Evolutionary conservation across 2,113 vertebrate species (phyloP), one percentile per base, ranked within the genome.

Genomic region (Oryzias javanicus): DNA sequence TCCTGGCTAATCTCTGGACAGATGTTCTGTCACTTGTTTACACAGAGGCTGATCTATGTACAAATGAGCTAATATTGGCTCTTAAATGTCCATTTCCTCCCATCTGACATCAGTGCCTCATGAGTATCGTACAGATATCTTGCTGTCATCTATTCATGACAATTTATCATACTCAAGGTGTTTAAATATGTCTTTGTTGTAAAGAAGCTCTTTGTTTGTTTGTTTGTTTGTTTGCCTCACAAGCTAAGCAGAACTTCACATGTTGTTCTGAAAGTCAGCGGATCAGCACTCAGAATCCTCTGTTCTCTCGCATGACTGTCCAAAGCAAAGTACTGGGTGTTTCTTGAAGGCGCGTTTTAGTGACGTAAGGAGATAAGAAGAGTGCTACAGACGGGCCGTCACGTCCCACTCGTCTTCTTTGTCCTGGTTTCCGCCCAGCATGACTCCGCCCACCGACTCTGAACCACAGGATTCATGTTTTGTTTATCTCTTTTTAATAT

Each of bases 371-470:
- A 50, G 58, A 84, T 65, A 46, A 68, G 50, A 46, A 22, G 22
- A 22, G 72, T 1, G 27, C 48, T 42, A 2, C 44, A 10, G 20
- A 42, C 42, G 10, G 19, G 1, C 5, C 50, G 86, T 85, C 90
- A 90, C 86, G 83, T 89, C 70, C 8, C 53, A 8, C 88, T 84
- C 86, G 86, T 89, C 78, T 51, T 72, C 64, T 70, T 67, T 60
- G 77, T 80, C 62, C n/a, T 20, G 5, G 14, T 48, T 20, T 51
- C 44, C 65, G 29, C 60, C 56, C 49, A 4, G 44, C 42, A 5
- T 45, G 5, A 15, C 27, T 1, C 65, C 67, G 18, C 76, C 55
- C 58, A 45, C 51, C 1, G 4, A 60, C 15, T 20, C 51, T 2
- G 18, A 61, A 64, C 19, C 2, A 12, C 42, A 12, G 25, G 0